These are phyloP conservation scores for Istiophorus platypterus DNA, from an alignment of 2,113 vertebrate genomes.

Conservation along the genomic window DNA sequence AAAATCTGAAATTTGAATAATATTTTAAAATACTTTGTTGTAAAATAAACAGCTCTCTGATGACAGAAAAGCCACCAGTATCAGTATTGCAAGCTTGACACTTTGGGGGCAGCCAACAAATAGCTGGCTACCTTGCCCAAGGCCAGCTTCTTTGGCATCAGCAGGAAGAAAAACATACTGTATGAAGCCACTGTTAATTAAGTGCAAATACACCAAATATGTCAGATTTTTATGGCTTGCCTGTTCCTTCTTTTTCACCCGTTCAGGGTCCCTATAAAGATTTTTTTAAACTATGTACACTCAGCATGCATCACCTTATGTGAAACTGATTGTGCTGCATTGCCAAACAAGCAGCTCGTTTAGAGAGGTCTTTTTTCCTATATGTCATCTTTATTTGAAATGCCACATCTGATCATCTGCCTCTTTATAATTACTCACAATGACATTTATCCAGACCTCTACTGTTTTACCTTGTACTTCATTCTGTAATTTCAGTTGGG, in stretches of 20 bases:
- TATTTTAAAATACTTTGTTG: conserved; percentile 9
- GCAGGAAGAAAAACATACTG: conserved; percentile 36
- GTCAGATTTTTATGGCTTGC: conserved; percentile 28
- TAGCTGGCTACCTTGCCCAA: conserved; percentile 49
- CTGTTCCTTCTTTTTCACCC: conserved; percentile 1
- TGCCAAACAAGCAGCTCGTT: conserved; percentile 25
- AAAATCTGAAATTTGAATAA: neutral
- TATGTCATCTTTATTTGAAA: conserved; percentile 53
- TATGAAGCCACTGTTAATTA: conserved; percentile 51
- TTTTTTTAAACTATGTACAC: neutral
- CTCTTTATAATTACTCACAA: conserved; percentile 55
- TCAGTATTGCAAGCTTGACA: conserved; percentile 28
- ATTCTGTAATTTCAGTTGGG: conserved; percentile 32
- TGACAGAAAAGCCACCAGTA: conserved; percentile 24
- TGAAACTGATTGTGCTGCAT: neutral
- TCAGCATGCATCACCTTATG: neutral
- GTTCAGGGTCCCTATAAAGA: neutral
- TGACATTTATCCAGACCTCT: conserved; percentile 67
- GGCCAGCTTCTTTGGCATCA: conserved; percentile 53
- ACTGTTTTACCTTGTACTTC: conserved; percentile 64
- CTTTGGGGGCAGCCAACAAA: conserved; percentile 47
- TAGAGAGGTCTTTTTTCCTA: neutral
- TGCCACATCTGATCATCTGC: conserved; percentile 61
- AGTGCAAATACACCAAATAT: conserved; percentile 38
- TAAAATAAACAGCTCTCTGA: neutral